Percentiles rank a stretch among this genome's conserved stretches.
phyloP scores from a whole-genome alignment of 2,113 vertebrate species.

The Brachyhypopomus gauderio region DNA sequence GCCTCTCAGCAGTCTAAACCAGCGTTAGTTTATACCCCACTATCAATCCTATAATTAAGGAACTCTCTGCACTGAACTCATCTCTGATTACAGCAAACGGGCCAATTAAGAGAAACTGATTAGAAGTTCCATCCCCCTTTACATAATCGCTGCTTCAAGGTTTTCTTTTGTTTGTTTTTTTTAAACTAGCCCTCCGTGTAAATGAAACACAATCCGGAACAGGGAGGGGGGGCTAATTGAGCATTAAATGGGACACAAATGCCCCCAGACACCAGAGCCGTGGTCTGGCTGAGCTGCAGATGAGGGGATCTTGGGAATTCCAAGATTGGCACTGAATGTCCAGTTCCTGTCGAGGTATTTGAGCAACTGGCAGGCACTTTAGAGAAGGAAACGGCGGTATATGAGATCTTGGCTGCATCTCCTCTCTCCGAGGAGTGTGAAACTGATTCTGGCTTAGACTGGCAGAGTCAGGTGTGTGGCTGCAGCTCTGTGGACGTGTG shows the following conservation, averaged over 20 bases:
- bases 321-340: conserved; percentile 29
- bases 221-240: conserved; percentile 46
- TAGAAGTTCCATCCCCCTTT: conserved; percentile 32
- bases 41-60: conserved; percentile 8
- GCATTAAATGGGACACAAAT: conserved; percentile 55
- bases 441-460: not conserved
- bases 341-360: conserved; percentile 31
- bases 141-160: conserved; percentile 42
- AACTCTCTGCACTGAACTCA: conserved; percentile 9
- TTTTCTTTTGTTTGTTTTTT: conserved; percentile 2
- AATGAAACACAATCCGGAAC: conserved; percentile 49
- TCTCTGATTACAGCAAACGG: conserved; percentile 41
- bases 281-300: conserved; percentile 16
- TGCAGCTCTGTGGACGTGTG: not conserved
- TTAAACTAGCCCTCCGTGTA: conserved; percentile 31
- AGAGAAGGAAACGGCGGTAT: not conserved
- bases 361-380: conserved; percentile 27
- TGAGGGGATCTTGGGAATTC: conserved; percentile 30
- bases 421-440: not conserved
- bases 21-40: conserved; percentile 11
- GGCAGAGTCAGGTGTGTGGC: not conserved
- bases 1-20: not conserved
- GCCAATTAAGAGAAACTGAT: conserved; percentile 35
- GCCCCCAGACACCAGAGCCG: conserved; percentile 33
- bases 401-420: not conserved